Evolutionary conservation across 2,113 vertebrate species (phyloP), one percentile per base, ranked within the genome.

Genomic region (Eubucco bourcierii): DNA sequence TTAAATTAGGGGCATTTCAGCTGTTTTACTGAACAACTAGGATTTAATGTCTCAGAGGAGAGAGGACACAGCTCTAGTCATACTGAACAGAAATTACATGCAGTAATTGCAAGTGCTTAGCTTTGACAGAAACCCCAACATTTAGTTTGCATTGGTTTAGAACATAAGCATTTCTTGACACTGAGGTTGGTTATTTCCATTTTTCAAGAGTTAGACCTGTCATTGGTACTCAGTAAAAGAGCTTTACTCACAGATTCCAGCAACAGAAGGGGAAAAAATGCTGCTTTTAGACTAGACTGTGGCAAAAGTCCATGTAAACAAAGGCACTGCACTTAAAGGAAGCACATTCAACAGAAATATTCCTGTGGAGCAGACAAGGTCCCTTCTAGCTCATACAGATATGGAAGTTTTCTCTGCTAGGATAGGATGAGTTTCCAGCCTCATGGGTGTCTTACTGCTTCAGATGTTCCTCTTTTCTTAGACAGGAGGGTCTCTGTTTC

Each of bases 281-380:
- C 58, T 72, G 33, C 47, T 67, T 87, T 88, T 82, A 60, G n/a
- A 82, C 47, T 12, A 58, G 59, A 29, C 28, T 83, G 33, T 60
- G 46, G 60, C 52, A 56, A 60, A 90, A 83, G 73, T 77, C 60
- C 41, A 15, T 21, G 46, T 59, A 50, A 88, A 88, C 46, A 85
- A 93, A 80, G 61, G 10, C 79, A 67, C 0, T 74, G 31, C 63
- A 31, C 34, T 80, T 80, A 70, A 70, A 44, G 72, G 67, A 55
- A 66, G 34, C 14, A 58, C 0, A 0, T 55, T 60, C 2, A 0
- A 88, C 34, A 18, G 33, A 64, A 79, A 56, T 79, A 37, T 33
- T 79, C 74, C 53, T 82, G 28, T 15, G 25, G 37, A 63, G 58
- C 68, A 66, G 39, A 4, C 29, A 50, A 52, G 39, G 27, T 31